phyloP scores from a whole-genome alignment of 2,797 vertebrate species.

The Ctenosaura bakeri region DNA sequence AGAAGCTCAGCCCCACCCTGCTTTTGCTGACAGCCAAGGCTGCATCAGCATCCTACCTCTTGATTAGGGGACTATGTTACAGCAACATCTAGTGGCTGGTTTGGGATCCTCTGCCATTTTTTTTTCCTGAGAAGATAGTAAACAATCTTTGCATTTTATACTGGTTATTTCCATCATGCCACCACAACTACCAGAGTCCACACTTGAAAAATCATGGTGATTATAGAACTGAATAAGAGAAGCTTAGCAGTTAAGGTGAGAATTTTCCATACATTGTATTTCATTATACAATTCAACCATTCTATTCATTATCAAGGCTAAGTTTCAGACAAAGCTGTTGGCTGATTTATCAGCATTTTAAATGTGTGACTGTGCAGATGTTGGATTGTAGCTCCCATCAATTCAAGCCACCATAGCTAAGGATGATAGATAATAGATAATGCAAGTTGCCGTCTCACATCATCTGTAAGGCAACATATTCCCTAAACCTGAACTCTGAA shows the following conservation, averaged over 20 bases:
- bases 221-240: background rate
- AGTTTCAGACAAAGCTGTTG: background rate
- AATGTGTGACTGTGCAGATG: background rate
- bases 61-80: background rate
- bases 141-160: background rate
- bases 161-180: background rate
- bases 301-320: background rate
- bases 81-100: constrained; percentile 7
- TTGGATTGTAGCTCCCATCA: no score
- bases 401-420: no score
- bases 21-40: background rate
- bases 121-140: no score
- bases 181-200: background rate
- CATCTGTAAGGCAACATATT: no score
- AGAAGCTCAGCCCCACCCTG: background rate
- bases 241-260: background rate
- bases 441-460: no score
- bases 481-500: no score
- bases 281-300: background rate
- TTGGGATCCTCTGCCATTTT: background rate
- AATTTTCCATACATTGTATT: background rate
- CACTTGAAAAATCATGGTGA: background rate
- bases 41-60: background rate
- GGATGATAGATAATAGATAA: no score
- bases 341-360: background rate